These are phyloP conservation scores for Nomada goodeniana DNA, from an alignment of 2,888 invertebrate species.

Conservation along the genomic window DNA sequence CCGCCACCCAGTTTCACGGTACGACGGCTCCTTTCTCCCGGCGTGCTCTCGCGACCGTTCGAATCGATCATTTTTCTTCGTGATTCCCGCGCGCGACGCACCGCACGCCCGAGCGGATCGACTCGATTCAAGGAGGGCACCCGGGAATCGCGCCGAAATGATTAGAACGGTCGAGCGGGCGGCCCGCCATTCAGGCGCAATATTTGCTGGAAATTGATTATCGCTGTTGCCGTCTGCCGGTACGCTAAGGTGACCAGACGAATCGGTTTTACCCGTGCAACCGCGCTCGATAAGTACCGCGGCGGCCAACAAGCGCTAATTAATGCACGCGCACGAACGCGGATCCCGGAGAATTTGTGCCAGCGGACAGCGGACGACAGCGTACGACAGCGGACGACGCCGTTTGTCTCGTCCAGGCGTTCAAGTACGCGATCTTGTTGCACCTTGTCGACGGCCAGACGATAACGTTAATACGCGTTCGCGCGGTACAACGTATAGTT, in stretches of 20 bases:
- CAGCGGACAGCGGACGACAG: constrained; percentile 54
- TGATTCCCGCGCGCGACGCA: neutral
- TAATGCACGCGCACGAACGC: constrained; percentile 65
- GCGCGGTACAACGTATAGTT: no score
- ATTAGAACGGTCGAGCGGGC: constrained; percentile 49
- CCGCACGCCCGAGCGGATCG: neutral
- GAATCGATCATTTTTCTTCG: constrained; percentile 14
- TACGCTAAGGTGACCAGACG: constrained; percentile 64
- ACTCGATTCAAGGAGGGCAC: neutral
- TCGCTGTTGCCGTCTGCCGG: constrained; percentile 56
- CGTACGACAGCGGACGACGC: no score
- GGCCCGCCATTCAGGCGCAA: constrained; percentile 41
- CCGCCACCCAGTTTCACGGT: constrained; percentile 22
- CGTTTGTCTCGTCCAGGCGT: constrained; percentile 41
- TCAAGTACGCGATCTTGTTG: constrained; percentile 30
- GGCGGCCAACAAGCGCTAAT: constrained; percentile 68
- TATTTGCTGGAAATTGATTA: constrained; percentile 69
- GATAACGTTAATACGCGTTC: no score
- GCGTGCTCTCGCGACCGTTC: neutral
- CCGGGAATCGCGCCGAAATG: constrained; percentile 13
- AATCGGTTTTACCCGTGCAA: constrained; percentile 69
- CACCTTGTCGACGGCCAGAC: neutral
- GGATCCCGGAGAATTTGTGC: constrained; percentile 65
- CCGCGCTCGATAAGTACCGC: constrained; percentile 71
- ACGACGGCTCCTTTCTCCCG: constrained; percentile 35